These are phyloP conservation scores for Chiloscyllium plagiosum DNA, from an alignment of 2,113 vertebrate genomes.

Conservation along the genomic window DNA sequence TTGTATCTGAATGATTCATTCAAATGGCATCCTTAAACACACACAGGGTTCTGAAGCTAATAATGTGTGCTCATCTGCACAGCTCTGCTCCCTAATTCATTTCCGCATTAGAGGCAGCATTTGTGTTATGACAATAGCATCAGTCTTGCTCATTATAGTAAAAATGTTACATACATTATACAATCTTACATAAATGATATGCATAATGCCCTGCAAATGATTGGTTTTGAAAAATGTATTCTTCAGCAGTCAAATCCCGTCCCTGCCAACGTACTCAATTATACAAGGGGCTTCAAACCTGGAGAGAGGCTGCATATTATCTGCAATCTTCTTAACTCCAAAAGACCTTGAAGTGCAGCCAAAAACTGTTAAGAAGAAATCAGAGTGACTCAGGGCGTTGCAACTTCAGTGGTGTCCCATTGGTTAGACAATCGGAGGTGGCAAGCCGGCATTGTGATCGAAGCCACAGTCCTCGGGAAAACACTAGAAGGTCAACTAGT, in stretches of 20 bases:
- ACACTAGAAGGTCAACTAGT: too few relatives aligned
- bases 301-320: background rate
- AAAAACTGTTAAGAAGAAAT: background rate
- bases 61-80: constrained; percentile 18
- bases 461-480: background rate
- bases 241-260: background rate
- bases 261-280: background rate
- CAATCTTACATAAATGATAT: background rate
- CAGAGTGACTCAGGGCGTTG: background rate
- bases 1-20: constrained; percentile 36
- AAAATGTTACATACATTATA: constrained; percentile 15
- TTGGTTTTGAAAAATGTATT: constrained; percentile 21
- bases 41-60: constrained; percentile 18
- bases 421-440: background rate
- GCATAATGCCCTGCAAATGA: constrained; percentile 5
- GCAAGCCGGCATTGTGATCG: background rate
- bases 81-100: background rate
- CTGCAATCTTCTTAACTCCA: background rate
- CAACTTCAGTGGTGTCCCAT: background rate
- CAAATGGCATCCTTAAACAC: constrained; percentile 31
- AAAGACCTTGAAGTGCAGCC: background rate
- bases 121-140: constrained; percentile 28
- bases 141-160: constrained; percentile 17
- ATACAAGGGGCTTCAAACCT: background rate
- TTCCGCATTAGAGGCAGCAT: constrained; percentile 24